Base-by-base conservation (phyloP, 2,797 vertebrate species). In the Balearica regulorum region DNA sequence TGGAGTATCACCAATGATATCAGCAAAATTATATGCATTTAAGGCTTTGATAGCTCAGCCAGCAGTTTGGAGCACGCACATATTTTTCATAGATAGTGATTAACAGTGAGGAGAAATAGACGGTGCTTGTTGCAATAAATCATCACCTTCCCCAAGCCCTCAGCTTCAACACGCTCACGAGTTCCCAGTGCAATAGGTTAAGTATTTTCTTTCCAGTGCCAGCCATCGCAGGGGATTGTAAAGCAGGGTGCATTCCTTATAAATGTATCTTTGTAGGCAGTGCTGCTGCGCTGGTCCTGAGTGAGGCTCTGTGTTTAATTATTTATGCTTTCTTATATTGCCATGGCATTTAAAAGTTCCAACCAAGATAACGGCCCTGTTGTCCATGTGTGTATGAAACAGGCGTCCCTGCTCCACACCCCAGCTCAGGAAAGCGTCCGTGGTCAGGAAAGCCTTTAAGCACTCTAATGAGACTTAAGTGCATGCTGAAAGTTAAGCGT, bases 381-480 rank as follows among this genome's bases (percentile, higher is more conserved):
- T 97, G 95, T 97, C 85, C 92, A 24, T 10, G 28, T 33, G 55
- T 1, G 57, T 11, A 4, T 43, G 69, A 90, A 83, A 28, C 91
- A 8, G 90, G 78, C 78, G 44, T 84, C 93, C 92, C 60, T 33
- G 73, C 73, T 57, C 88, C 90, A 55, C 93, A 6, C 82, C 93
- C 92, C 90, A 57, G 64, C 85, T 76, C 91, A 77, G 95, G 85
- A 94, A 89, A 94, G 68, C 66, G 7, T 29, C 91, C 71, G 22
- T 54, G 89, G 87, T 75, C 94, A 95, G 94, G 95, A 92, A 96
- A 96, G 66, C 53, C 86, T 96, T 96, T 96, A 96, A 96, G 93
- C 93, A 46, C 89, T 87, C 94, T 96, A 96, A 94, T 96, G 87
- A 96, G 96, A 94, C 79, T 95, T 95, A 96, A 97, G 94, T 96